Conservation (phyloP, 2,888 invertebrate genomes). For the Tenodera sinensis region DNA sequence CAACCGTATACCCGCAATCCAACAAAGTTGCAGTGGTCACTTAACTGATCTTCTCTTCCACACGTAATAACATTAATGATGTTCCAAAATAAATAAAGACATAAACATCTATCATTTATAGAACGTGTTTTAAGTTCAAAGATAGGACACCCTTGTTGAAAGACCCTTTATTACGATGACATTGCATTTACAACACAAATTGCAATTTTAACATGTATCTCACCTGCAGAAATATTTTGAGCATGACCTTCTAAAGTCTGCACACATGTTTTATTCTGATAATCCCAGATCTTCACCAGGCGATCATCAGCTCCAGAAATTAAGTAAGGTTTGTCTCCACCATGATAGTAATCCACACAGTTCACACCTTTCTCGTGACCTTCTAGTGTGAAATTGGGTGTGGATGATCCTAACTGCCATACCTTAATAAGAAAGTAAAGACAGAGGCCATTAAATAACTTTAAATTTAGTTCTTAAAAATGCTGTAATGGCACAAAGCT, state of each 20-base stretch:
- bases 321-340: slow-evolving; percentile 97
- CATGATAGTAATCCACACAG: slow-evolving; percentile 98
- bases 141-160: too few species aligned
- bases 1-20: too few species aligned
- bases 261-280: slow-evolving; percentile 98
- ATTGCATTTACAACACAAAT: background rate
- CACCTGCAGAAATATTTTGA: slow-evolving; percentile 82
- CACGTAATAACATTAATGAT: too few species aligned
- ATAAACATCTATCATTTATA: too few species aligned
- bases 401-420: slow-evolving; percentile 97
- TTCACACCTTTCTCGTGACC: slow-evolving; percentile 99
- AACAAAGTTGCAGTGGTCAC: too few species aligned
- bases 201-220: background rate
- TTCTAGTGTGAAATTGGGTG: slow-evolving; percentile 96
- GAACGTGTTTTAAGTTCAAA: too few species aligned
- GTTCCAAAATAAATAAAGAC: too few species aligned
- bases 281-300: slow-evolving; percentile 98
- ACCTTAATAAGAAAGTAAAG: slow-evolving; percentile 51
- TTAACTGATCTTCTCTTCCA: too few species aligned
- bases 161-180: too few species aligned
- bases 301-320: slow-evolving; percentile 99
- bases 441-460: background rate
- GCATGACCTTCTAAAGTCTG: slow-evolving; percentile 97
- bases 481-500: too few species aligned
- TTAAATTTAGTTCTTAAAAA: too few species aligned